Evolutionary conservation across 30 jellyfish, hydroid and myxozoan genomes (phyloP), one percentile per base, ranked within the genome.

Genomic region (Chrysaora quinquecirrha): DNA sequence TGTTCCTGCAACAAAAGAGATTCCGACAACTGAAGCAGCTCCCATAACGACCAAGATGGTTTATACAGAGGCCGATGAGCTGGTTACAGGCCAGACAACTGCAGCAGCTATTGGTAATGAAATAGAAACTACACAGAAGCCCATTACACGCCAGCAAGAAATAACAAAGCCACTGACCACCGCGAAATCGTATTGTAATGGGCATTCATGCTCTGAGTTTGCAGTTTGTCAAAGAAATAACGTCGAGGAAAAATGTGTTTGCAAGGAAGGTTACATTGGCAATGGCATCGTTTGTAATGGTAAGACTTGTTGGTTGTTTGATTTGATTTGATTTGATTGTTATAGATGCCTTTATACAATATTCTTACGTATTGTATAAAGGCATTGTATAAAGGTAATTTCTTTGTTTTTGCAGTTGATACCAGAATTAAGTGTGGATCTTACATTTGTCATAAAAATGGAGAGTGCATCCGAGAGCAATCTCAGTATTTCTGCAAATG

Each of bases 401-500:
- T n/a, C n/a, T 38, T 38, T 38, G 14, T 38, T 23, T 7, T 80
- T 65, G 30, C 30, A 84, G 94, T 84, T 30, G 94, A 84, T 78
- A 73, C 28, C 27, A 71, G 87, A 74, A 84, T 84, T 34, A 71
- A 34, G 21, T 84, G 94, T 76, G 94, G 94, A 28, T 21, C 82
- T 20, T 61, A 84, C 77, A 73, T 49, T 46, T 84, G 94, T 38
- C 76, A 65, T 61, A 71, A 73, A 50, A 30, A 84, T 43, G 70
- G 87, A 6, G 83, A 34, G 33, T 84, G 94, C 75, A 63, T 74
- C 56, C 23, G 68, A 34, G 87, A 84, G 23, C 87, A 84, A 58
- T 23, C 77, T 46, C 94, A 74, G 64, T 74, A 72, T 30, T 73
- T 84, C 23, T 84, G 94, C 75, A 74, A 61, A 62, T 84, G 94